A percentile compares a stretch with the other conserved stretches of the same genome.
phyloP scores from a whole-genome alignment of 2,888 invertebrate genomes.

The Liodrosophila aerea region DNA sequence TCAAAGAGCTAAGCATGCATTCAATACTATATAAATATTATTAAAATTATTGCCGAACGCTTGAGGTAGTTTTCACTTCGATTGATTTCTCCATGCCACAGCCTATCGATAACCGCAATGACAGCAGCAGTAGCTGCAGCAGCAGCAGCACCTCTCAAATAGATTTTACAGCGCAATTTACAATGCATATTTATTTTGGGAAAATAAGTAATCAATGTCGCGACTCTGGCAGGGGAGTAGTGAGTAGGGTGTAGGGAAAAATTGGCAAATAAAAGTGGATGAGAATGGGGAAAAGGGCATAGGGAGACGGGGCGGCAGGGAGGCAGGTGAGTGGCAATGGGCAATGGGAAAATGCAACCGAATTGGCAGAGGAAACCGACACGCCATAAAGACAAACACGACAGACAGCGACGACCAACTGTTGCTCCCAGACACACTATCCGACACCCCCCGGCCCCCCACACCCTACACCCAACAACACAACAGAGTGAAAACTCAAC shows the following conservation, averaged over 20 bases:
- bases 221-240: background rate
- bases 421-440: too few species aligned
- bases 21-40: background rate
- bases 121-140: conserved; percentile 2
- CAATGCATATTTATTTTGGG: conserved; percentile 78
- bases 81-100: conserved; percentile 25
- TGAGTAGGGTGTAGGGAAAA: conserved; percentile 12
- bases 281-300: background rate
- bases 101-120: conserved; percentile 58
- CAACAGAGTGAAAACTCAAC: conserved; percentile 44
- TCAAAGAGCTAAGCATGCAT: too few species aligned
- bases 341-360: conserved; percentile 24
- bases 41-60: background rate
- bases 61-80: conserved; percentile 29
- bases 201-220: conserved; percentile 73
- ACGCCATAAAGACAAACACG: background rate
- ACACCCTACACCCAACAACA: too few species aligned
- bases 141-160: conserved; percentile 39
- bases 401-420: background rate
- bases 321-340: background rate
- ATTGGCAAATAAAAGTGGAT: conserved; percentile 12
- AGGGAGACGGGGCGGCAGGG: background rate
- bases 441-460: too few species aligned
- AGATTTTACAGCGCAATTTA: conserved; percentile 61
- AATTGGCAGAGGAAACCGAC: conserved; percentile 12